Evolutionary conservation across 2,113 vertebrate genomes (phyloP), one percentile per base, ranked within the genome.

Genomic region (Hydrochoerus hydrochaeris): DNA sequence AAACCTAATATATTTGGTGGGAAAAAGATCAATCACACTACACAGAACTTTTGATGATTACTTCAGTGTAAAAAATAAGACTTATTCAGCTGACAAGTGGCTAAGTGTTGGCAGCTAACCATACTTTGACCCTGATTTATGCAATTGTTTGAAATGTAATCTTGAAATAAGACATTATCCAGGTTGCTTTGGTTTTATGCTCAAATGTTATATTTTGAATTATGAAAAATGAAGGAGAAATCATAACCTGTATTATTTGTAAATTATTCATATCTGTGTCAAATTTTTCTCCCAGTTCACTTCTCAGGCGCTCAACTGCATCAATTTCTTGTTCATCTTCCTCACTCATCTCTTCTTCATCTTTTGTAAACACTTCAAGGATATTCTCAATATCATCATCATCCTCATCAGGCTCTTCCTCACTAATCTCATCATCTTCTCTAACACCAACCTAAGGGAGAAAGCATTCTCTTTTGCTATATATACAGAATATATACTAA

Each of bases 321-420:
- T 98, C 98, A 1, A 3, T 90, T 94, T 99, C 99, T 49, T 98
- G 98, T 95, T 99, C 99, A 7, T 99, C 99, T 38, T 99, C 98
- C 0, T 96, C 98, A 41, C 98, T 98, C 58, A 98, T 98, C 1
- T 98, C 98, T 26, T 99, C 99, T 30, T 99, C 99, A 5, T 98
- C 97, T 97, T 98, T 98, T 46, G 98, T 98, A 98, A 99, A 99
- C 94, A 99, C 99, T 96, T 98, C 98, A 32, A 99, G 98, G 87
- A 98, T 97, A 69, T 98, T 98, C 77, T 99, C 99, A 86, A 99
- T 98, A 73, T 99, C 98, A 17, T 98, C 98, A 46, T 97, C 97
- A 3, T 98, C 98, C 0, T 98, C 97, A 17, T 97, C 97, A 30
- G 7, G 22, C 1, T 99, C 99, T 35, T 99, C 97, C 2, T 98